Base-by-base conservation (phyloP, 2,888 invertebrate genomes). In the Tenthredo mesomela region DNA sequence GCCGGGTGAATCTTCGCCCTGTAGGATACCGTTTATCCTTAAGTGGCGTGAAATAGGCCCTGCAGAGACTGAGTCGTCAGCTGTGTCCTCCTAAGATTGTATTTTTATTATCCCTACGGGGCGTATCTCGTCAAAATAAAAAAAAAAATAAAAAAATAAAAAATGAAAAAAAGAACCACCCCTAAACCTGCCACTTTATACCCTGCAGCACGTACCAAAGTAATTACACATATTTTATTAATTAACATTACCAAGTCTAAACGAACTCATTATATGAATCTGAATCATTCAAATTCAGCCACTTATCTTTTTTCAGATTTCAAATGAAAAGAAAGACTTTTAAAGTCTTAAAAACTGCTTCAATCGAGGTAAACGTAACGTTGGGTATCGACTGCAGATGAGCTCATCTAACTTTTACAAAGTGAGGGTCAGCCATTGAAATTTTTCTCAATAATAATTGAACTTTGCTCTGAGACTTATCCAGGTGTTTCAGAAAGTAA, bases 211-310 rank as follows among this genome's bases (percentile, higher is more conserved):
- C 33, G 33, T 33, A 67, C 40, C 37, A 71, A 21, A 21, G 71
- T 71, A 40, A 71, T 71, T 71, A 43, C 29, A 29, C 0, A 71
- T n/a, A 54, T 43, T 71, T 10, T 71, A 33, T 71, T 37, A 67
- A 84, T 84, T 84, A 37, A 61, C 40, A 70, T 47, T 85, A 61
- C 85, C 21, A 15, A 50, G 54, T 15, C 33, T 84, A 82, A 84
- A 21, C 70, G 47, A 37, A 86, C 25, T 12, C 67, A 67, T 67
- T 67, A 67, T 67, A 67, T 67, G 3, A 67, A 33, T 33, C 29
- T 25, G 15, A 15, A 25, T 15, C 9, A 15, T 33, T 15, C 12
- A 21, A 67, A 25, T 25, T 61, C 61, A 25, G 9, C 61, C 10
- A 29, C 67, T 25, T 37, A n/a, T 40, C 40, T 70, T 40, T 10